Percentiles rank a stretch among this genome's conserved stretches.
These are phyloP conservation scores for Epinephelus cyanopodus DNA, from an alignment of 2,113 vertebrate genomes.

Conservation along the genomic window DNA sequence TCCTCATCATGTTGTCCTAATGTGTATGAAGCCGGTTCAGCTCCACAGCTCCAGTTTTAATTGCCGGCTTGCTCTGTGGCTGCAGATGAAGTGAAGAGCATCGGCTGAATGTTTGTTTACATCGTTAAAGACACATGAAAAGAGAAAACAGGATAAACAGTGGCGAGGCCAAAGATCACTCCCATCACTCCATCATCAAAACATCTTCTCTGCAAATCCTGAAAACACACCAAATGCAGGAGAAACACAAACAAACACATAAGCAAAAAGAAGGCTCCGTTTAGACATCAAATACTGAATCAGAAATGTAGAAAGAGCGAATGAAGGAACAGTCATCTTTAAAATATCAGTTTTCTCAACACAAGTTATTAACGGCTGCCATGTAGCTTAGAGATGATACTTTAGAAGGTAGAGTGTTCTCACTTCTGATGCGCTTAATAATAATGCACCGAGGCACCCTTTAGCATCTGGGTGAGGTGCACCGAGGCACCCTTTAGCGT, in stretches of 20 bases:
- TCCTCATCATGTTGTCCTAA: constrained; percentile 38
- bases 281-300: not conserved
- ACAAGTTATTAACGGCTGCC: too few relatives aligned
- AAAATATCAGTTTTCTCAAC: not conserved
- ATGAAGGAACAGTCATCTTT: not conserved
- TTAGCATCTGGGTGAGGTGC: too few relatives aligned
- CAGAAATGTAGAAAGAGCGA: not conserved
- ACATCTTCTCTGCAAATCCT: constrained; percentile 17
- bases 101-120: constrained; percentile 53
- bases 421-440: too few relatives aligned
- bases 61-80: constrained; percentile 36
- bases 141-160: constrained; percentile 43
- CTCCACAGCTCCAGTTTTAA: constrained; percentile 44
- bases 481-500: too few relatives aligned
- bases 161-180: constrained; percentile 31
- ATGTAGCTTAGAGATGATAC: too few relatives aligned
- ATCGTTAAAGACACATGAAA: constrained; percentile 48
- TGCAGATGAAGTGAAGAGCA: constrained; percentile 39
- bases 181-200: not conserved
- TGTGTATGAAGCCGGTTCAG: constrained; percentile 20
- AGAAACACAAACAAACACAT: constrained; percentile 9
- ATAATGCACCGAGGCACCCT: too few relatives aligned
- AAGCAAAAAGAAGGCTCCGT: not conserved
- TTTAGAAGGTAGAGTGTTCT: too few relatives aligned
- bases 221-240: not conserved